A percentile compares a stretch with the other conserved stretches of the same genome.
Evolutionary conservation across 2,888 invertebrate species (phyloP).

Genomic region (Pyrrhia umbra): DNA sequence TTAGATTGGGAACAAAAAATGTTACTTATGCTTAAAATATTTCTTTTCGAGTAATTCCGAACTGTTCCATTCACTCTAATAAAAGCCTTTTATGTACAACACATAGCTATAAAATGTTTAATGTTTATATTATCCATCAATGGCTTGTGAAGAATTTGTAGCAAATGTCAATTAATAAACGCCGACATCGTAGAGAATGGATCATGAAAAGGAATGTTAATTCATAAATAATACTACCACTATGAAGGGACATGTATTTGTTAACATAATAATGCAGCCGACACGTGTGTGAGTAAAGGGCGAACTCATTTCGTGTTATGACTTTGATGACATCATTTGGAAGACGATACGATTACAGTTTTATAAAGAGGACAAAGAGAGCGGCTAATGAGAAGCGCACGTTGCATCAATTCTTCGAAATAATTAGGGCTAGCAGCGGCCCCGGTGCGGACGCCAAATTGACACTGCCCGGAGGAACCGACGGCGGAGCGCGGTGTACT

Average conservation of each 20-base stretch:
- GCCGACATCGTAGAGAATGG: conserved; percentile 31
- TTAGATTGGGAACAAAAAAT: conserved; percentile 33
- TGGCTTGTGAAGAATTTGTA: conserved; percentile 38
- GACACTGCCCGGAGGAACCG: conserved; percentile 66
- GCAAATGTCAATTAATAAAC: conserved; percentile 38
- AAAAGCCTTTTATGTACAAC: conserved; percentile 8
- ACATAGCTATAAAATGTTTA: conserved; percentile 29
- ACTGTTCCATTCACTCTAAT: conserved; percentile 8
- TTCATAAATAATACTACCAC: conserved; percentile 39
- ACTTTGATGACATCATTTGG: conserved; percentile 53
- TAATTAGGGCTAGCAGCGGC: conserved; percentile 74
- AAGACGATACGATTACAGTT: conserved; percentile 52
- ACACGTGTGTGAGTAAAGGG: conserved; percentile 31
- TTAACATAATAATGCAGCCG: conserved; percentile 36
- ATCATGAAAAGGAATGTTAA: conserved; percentile 48
- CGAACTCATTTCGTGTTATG: conserved; percentile 47
- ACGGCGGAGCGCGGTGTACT: conserved; percentile 38
- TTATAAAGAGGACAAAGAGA: conserved; percentile 62
- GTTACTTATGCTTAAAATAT: conserved; percentile 16
- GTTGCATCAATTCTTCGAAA: conserved; percentile 69
- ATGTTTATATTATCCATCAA: conserved; percentile 29
- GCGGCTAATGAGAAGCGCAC: conserved; percentile 65
- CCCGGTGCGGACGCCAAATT: conserved; percentile 65
- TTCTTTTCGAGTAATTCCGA: neutral
- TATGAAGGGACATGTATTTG: conserved; percentile 27